Evolutionary conservation across 2,888 invertebrate species (phyloP).

Genomic region (Eucera pruinosa): DNA sequence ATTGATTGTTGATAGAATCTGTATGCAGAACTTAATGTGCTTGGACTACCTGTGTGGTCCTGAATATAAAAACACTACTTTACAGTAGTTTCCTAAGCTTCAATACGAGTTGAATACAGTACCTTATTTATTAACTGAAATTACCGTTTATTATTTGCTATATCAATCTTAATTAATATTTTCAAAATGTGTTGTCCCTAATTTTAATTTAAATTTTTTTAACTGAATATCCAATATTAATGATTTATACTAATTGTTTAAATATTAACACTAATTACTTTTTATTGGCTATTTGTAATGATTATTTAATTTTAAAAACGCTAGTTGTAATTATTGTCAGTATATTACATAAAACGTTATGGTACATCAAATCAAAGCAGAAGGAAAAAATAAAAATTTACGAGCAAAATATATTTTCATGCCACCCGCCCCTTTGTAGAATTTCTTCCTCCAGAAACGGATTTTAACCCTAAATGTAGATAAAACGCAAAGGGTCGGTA

Average conservation of each 20-base stretch:
- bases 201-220: conserved; percentile 4
- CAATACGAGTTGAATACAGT: neutral
- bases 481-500: conserved; percentile 45
- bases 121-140: neutral
- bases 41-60: conserved; percentile 77
- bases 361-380: conserved; percentile 22
- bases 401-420: conserved; percentile 52
- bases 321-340: too few species aligned
- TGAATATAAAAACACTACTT: conserved; percentile 57
- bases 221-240: too few species aligned
- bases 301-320: too few species aligned
- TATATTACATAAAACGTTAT: neutral
- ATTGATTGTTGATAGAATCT: conserved; percentile 72
- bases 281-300: too few species aligned
- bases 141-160: neutral
- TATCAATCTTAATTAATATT: conserved; percentile 8
- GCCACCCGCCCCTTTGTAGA: conserved; percentile 31
- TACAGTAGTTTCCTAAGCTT: conserved; percentile 22
- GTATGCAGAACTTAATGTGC: conserved; percentile 77
- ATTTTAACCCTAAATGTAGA: conserved; percentile 43
- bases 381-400: conserved; percentile 19
- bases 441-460: conserved; percentile 32
- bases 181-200: neutral
- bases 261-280: too few species aligned
- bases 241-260: neutral